phyloP scores from a whole-genome alignment of 2,888 invertebrate species.

The Diplolepis rosae region DNA sequence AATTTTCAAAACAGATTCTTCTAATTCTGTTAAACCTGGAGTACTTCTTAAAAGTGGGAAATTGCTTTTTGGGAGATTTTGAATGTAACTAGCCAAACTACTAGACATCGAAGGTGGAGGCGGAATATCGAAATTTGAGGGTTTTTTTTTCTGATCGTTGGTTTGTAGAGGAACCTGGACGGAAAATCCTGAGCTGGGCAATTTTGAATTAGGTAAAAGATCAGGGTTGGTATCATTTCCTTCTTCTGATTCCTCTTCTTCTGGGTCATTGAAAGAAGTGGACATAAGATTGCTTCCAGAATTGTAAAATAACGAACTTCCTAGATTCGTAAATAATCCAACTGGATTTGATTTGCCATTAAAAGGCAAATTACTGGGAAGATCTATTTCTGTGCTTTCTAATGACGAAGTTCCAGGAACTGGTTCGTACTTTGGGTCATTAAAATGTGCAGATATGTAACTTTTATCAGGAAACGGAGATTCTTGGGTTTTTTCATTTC shows the following conservation, averaged over 20 bases:
- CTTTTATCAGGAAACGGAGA: not conserved
- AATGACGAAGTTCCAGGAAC: not conserved
- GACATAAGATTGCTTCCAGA: constrained; percentile 61
- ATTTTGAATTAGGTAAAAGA: too few relatives aligned
- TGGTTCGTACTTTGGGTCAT: not conserved
- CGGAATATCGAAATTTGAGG: constrained; percentile 56
- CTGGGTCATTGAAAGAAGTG: constrained; percentile 53
- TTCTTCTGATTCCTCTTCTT: constrained; percentile 32
- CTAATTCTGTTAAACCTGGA: constrained; percentile 61
- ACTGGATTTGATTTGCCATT: not conserved
- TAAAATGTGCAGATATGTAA: not conserved
- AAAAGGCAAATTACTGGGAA: not conserved
- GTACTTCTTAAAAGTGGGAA: constrained; percentile 61
- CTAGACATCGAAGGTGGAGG: constrained; percentile 66
- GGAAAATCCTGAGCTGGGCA: not conserved
- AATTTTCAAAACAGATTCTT: constrained; percentile 59
- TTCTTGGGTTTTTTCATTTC: not conserved
- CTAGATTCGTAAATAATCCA: not conserved
- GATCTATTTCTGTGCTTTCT: not conserved
- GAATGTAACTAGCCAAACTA: constrained; percentile 66
- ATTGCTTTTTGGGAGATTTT: constrained; percentile 67
- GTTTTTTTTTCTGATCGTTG: constrained; percentile 44
- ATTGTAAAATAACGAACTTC: constrained; percentile 51
- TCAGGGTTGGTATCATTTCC: not conserved
- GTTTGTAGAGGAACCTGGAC: constrained; percentile 33